Percentiles rank a stretch among this genome's conserved stretches.
These are phyloP conservation scores for Rissa tridactyla DNA, from an alignment of 2,113 vertebrate genomes.

Conservation along the genomic window DNA sequence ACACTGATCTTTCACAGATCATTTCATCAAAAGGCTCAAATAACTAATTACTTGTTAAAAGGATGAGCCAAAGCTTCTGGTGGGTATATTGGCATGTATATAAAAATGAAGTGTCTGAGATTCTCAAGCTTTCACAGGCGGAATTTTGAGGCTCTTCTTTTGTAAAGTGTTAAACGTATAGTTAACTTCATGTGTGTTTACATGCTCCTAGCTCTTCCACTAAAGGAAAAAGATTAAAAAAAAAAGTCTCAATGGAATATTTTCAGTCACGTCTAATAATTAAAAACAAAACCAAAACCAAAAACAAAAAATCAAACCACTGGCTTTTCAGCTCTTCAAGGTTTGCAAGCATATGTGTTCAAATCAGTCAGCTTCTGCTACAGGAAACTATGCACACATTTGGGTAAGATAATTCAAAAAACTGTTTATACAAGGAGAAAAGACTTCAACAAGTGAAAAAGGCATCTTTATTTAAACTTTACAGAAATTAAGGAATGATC, in stretches of 20 bases:
- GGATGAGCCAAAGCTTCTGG: background rate
- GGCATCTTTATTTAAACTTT: background rate
- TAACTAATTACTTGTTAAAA: background rate
- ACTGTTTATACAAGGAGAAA: background rate
- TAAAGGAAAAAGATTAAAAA: background rate
- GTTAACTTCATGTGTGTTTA: background rate
- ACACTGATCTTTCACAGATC: background rate
- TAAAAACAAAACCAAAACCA: background rate
- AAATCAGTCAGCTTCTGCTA: background rate
- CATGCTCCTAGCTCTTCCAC: background rate
- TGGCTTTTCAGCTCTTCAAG: background rate
- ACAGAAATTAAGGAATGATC: background rate
- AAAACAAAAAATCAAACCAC: too few species aligned
- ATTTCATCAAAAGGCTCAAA: constrained; percentile 4
- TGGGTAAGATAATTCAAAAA: background rate
- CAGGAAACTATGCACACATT: background rate
- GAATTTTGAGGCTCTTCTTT: background rate
- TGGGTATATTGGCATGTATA: background rate
- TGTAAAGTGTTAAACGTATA: background rate
- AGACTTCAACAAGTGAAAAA: background rate
- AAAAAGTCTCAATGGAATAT: background rate
- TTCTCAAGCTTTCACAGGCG: background rate
- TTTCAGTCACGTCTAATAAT: background rate
- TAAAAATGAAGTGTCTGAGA: background rate
- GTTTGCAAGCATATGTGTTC: background rate